phyloP scores from a whole-genome alignment of 2,888 invertebrate genomes.

The Drosophila villosipedis region DNA sequence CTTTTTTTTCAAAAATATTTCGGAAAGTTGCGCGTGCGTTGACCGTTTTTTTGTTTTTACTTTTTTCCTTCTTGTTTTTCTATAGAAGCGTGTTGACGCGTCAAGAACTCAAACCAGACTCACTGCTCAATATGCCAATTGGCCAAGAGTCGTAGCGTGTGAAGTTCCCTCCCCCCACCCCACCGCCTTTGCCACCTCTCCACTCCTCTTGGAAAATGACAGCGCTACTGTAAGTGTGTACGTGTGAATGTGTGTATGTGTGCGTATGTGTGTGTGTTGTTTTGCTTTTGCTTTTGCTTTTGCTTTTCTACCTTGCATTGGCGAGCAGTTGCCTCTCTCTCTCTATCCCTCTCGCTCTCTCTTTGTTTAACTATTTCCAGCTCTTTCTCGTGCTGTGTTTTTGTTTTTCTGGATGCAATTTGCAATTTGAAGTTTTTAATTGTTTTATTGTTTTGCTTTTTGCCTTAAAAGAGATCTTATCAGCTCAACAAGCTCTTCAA shows the following conservation, averaged over 20 bases:
- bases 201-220: not conserved
- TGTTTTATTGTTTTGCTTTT: slow-evolving; percentile 19
- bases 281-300: slow-evolving; percentile 9
- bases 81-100: slow-evolving; percentile 71
- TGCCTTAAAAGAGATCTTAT: slow-evolving; percentile 13
- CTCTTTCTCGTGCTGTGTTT: not conserved
- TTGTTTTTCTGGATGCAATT: slow-evolving; percentile 26
- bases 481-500: slow-evolving; percentile 21
- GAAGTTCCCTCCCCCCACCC: slow-evolving; percentile 8
- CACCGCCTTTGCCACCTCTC: not conserved
- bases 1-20: slow-evolving; percentile 17
- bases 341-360: not conserved
- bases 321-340: slow-evolving; percentile 1
- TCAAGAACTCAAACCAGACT: slow-evolving; percentile 80
- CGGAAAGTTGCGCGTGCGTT: slow-evolving; percentile 28
- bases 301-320: slow-evolving; percentile 31
- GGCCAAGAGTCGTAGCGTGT: slow-evolving; percentile 65
- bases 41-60: not conserved
- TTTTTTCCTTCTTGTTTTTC: not conserved
- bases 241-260: slow-evolving; percentile 2
- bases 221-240: slow-evolving; percentile 6
- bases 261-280: slow-evolving; percentile 14
- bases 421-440: slow-evolving; percentile 14
- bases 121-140: slow-evolving; percentile 65
- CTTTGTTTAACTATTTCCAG: not conserved